Percentiles rank a stretch among this genome's conserved stretches.
Evolutionary conservation across 1,140 invertebrate species (phyloP).

Genomic region (Drusus annulatus): DNA sequence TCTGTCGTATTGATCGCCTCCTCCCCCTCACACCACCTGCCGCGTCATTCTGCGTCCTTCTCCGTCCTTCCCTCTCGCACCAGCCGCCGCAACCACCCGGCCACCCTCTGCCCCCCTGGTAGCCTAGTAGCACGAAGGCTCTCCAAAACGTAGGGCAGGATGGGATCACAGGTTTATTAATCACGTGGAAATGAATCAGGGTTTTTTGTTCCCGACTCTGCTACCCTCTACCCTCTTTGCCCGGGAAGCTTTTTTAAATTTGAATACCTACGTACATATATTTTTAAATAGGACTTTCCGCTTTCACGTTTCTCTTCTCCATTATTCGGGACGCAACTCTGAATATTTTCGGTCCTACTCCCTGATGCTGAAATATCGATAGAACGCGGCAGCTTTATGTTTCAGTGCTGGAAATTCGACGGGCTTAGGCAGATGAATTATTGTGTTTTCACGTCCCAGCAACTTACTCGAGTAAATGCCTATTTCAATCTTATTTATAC

Average conservation of each 20-base stretch:
- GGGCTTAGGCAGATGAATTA: too few relatives aligned
- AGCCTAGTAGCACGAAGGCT: conserved; percentile 32
- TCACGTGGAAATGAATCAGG: conserved; percentile 55
- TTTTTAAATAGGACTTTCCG: conserved; percentile 14
- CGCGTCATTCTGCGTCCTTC: conserved; percentile 43
- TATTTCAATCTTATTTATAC: too few relatives aligned
- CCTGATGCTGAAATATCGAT: conserved; percentile 17
- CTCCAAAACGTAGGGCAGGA: conserved; percentile 20
- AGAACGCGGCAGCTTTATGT: conserved; percentile 19
- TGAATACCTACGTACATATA: not conserved
- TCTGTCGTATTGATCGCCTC: conserved; percentile 53
- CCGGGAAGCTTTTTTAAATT: conserved; percentile 3
- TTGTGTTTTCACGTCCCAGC: too few relatives aligned
- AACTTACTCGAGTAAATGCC: too few relatives aligned
- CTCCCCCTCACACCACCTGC: conserved; percentile 40
- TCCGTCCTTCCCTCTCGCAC: conserved; percentile 15
- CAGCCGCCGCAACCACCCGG: conserved; percentile 23
- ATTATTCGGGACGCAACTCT: conserved; percentile 29
- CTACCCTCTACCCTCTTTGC: conserved; percentile 16
- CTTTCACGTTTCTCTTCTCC: conserved; percentile 25
- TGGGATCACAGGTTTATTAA: conserved; percentile 54
- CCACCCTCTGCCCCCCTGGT: conserved; percentile 30
- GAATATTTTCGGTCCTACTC: conserved; percentile 3
- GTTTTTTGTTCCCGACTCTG: conserved; percentile 42
- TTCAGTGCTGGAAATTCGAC: not conserved